Evolutionary conservation across 2,888 invertebrate species (phyloP).

Genomic region (Lepidocyrtoides sp.): DNA sequence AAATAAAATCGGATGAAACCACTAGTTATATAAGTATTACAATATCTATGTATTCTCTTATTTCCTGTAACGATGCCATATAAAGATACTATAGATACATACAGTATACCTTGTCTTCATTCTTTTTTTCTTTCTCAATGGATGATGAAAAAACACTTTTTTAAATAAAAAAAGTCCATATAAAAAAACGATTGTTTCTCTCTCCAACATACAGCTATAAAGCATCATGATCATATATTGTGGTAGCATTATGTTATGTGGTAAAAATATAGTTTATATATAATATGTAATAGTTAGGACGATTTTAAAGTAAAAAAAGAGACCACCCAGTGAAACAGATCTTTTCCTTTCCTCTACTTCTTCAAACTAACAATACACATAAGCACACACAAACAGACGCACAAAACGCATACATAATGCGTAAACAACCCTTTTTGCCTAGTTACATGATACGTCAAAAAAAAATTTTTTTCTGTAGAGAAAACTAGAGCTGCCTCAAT

Average conservation of each 20-base stretch:
- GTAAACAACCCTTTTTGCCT: slow-evolving; percentile 27
- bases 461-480: not conserved
- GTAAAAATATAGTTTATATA: not conserved
- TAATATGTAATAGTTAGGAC: slow-evolving; percentile 30
- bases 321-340: slow-evolving; percentile 74
- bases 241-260: not conserved
- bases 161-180: slow-evolving; percentile 9
- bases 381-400: not conserved
- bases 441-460: not conserved
- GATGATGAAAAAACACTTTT: slow-evolving; percentile 10
- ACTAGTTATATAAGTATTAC: not conserved
- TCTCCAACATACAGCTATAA: not conserved
- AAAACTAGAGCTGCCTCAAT: not conserved
- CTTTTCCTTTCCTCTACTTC: slow-evolving; percentile 35
- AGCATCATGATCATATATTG: slow-evolving; percentile 21
- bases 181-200: slow-evolving; percentile 33
- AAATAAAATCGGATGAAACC: slow-evolving; percentile 49
- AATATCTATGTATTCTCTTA: not conserved
- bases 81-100: slow-evolving; percentile 34
- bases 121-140: not conserved
- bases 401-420: not conserved
- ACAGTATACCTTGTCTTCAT: slow-evolving; percentile 40
- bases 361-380: not conserved
- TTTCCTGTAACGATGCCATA: slow-evolving; percentile 29
- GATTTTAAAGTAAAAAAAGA: slow-evolving; percentile 48